Percentiles rank a stretch among this genome's conserved stretches.
These are phyloP conservation scores for Oikopleura vanhoeffeni DNA, from an alignment of 23 tunicate species.

Conservation along the genomic window DNA sequence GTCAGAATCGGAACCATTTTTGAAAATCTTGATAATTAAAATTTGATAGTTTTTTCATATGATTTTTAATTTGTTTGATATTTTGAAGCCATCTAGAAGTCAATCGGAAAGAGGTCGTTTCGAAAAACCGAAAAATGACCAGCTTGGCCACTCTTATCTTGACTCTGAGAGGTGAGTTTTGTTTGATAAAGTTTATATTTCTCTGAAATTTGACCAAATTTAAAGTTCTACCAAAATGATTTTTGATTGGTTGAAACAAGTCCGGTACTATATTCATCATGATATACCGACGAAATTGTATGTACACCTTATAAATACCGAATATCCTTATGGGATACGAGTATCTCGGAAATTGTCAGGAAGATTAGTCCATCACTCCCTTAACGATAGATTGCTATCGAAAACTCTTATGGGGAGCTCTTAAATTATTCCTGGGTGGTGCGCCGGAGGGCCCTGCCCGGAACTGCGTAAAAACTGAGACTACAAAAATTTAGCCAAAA, in stretches of 20 bases:
- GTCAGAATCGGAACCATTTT: too few species aligned
- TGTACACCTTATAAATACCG: conserved; percentile 87
- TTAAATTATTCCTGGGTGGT: conserved; percentile 77
- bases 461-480: conserved; percentile 86
- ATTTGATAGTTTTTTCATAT: too few species aligned
- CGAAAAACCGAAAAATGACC: too few species aligned
- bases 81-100: too few species aligned
- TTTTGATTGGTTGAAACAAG: conserved; percentile 70
- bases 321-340: conserved; percentile 78
- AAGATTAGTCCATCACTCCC: conserved; percentile 86
- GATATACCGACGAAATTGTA: conserved; percentile 23
- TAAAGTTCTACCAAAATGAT: too few species aligned
- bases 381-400: conserved; percentile 87
- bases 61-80: too few species aligned
- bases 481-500: conserved; percentile 84
- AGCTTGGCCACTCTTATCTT: too few species aligned
- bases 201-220: too few species aligned
- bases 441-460: conserved; percentile 98
- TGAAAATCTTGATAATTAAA: too few species aligned
- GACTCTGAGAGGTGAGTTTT: too few species aligned
- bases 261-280: conserved; percentile 32
- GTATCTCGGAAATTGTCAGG: conserved; percentile 80
- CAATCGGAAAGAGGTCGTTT: too few species aligned
- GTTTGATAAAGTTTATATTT: too few species aligned
- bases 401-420: conserved; percentile 83